Base-by-base conservation (phyloP, 1,140 invertebrate genomes). In the Lasioglossum baleicum region DNA sequence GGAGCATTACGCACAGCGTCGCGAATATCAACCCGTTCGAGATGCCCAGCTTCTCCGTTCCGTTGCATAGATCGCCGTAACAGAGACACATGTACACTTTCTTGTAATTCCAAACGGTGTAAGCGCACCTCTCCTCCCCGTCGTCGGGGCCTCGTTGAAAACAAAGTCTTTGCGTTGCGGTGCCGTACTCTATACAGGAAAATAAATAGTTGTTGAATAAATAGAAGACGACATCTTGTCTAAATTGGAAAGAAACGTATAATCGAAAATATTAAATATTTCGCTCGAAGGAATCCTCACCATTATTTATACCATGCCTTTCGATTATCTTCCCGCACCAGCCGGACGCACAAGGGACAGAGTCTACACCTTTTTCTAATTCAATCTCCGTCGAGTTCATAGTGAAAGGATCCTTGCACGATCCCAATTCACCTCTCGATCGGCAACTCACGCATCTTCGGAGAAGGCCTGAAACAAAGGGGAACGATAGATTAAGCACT, bases 241-340 rank as follows among this genome's bases (percentile, higher is more conserved):
- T 26, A 26, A 26, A 26, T 26, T 26, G 26, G 26, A 26, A 26
- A 26, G 26, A 26, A 26, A 26, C 26, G 26, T 26, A 26, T 26
- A 2, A 53, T 17, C 13, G 0, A 3, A 8, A 13, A 53, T 2
- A 53, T 53, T 20, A 2, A 15, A 53, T n/a, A n/a, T n/a, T n/a
- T 1, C 13, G 44, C 35, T 26, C 53, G 6, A 1, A 35, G 17
- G 7, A 7, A n/a, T 31, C 20, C 80, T 86, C 89, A 93, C 94
- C 94, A 91, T 93, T 93, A 44, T 93, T 92, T 58, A 93, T 80
- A 90, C 95, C 95, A 81, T 95, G 94, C 53, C 96, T 96, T 92
- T 98, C 97, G 35, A 98, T 95, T 60, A 97, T 95, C 94, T 98
- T 99, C 11, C 96, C 96, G 89, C 98, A 99, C 98, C 98, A 99